Evolutionary conservation across 2,797 vertebrate genomes (phyloP).

Genomic region (Platyrinchus mystaceus): DNA sequence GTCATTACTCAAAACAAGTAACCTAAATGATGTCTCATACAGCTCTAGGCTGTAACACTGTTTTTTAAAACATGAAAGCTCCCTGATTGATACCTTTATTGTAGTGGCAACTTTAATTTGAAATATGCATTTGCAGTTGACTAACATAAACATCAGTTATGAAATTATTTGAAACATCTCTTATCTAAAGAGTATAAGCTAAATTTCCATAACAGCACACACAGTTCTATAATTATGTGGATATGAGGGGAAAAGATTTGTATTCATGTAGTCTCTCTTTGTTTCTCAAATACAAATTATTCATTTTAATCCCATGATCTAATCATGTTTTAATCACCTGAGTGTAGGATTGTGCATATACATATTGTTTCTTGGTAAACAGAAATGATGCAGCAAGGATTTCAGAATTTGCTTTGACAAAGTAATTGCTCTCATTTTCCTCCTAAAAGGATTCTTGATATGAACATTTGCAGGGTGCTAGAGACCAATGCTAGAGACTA

Average conservation of each 20-base stretch:
- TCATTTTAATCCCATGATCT: background rate
- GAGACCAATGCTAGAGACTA: background rate
- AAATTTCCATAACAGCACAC: background rate
- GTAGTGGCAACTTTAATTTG: background rate
- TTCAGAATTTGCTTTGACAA: background rate
- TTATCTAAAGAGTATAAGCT: background rate
- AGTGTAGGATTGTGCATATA: background rate
- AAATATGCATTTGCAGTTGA: background rate
- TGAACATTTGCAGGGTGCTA: background rate
- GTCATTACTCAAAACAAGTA: background rate
- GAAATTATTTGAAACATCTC: background rate
- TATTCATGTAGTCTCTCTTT: background rate
- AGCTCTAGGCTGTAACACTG: background rate
- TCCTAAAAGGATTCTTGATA: background rate
- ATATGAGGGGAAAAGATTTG: background rate
- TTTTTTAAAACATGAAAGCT: background rate
- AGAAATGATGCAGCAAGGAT: background rate
- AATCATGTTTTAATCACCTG: background rate
- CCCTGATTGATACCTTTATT: background rate
- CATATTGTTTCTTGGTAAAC: background rate
- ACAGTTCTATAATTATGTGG: background rate
- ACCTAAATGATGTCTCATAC: background rate
- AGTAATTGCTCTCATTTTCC: background rate
- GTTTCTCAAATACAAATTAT: background rate
- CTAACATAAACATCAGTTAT: background rate